Base-by-base conservation (phyloP, 1,140 invertebrate genomes). In the Penaeus japonicus region DNA sequence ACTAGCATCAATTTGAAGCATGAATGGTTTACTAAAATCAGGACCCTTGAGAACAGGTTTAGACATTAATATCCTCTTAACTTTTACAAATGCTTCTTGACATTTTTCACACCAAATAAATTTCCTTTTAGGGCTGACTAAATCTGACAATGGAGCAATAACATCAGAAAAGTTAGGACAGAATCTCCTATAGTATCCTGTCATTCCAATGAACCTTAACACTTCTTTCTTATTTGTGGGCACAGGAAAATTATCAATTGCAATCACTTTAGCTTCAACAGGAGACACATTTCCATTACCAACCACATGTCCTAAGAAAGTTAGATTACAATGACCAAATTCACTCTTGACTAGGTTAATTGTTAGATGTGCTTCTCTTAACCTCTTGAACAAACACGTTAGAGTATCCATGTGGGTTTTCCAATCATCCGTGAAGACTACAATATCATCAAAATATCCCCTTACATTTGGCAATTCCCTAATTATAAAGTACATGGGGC, bases 81-180 rank as follows among this genome's bases (percentile, higher is more conserved):
- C 77, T 24, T 53, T 79, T 15, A 39, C 77, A 79, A 79, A 79
- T 12, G 77, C 27, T 79, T 79, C 77, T 24, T 79, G 77, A 47
- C 77, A 79, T 47, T 53, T 79, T 17, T 79, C 77, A 39, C 30
- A 17, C 77, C 77, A 79, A 7, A 79, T 24, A 35, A 79, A 47
- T 79, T 79, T 35, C 39, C 32, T 79, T 35, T 79, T 79, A 15
- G 77, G 77, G 47, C 77, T 79, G 18, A 75, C 77, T 18, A 79
- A 24, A 79, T 79, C 77, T 17, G 35, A 17, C 27, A 79, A 24
- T 17, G 12, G 77, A 79, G 18, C 32, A 10, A 47, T 35, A 12
- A 79, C 27, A 15, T 35, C 27, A 79, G 77, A 30, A 35, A 79
- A 79, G 47, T 32, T 79, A 18, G 10, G 27, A 24, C 77, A 79